phyloP scores from a whole-genome alignment of 2,888 invertebrate genomes.

The Xestia c-nigrum region DNA sequence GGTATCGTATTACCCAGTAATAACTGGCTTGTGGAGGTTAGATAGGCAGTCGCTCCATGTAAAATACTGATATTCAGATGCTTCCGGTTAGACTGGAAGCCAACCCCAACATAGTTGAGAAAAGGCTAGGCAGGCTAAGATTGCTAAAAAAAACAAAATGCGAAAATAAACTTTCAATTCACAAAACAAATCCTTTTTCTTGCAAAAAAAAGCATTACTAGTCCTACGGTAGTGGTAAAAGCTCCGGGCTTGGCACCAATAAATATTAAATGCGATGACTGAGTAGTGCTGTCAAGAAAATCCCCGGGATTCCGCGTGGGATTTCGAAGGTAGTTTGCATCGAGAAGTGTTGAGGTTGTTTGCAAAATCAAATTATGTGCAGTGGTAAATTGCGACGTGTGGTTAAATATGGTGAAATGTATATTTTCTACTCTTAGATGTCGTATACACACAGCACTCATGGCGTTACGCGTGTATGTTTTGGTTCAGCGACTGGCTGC shows the following conservation, averaged over 20 bases:
- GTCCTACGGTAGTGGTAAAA: constrained; percentile 23
- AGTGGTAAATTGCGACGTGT: background rate
- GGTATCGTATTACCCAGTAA: no score
- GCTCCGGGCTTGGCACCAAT: constrained; percentile 22
- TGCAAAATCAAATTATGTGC: background rate
- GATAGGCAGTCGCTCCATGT: no score
- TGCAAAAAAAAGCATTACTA: constrained; percentile 10
- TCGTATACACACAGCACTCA: background rate
- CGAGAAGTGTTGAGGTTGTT: background rate
- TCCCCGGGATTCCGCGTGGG: constrained; percentile 13
- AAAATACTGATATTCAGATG: no score
- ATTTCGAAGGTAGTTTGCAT: constrained; percentile 2
- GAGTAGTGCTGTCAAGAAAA: constrained; percentile 40
- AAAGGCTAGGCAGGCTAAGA: no score
- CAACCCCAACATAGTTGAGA: no score
- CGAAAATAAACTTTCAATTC: background rate
- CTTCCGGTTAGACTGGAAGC: no score
- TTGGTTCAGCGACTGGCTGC: no score
- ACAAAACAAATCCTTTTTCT: background rate
- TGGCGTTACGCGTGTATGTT: background rate
- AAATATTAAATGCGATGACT: constrained; percentile 50
- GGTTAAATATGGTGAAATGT: background rate
- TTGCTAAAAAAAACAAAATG: no score
- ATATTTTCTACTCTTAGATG: background rate
- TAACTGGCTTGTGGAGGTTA: no score